Conservation (phyloP, 2,888 invertebrate genomes). For the Auanema sp. region DNA sequence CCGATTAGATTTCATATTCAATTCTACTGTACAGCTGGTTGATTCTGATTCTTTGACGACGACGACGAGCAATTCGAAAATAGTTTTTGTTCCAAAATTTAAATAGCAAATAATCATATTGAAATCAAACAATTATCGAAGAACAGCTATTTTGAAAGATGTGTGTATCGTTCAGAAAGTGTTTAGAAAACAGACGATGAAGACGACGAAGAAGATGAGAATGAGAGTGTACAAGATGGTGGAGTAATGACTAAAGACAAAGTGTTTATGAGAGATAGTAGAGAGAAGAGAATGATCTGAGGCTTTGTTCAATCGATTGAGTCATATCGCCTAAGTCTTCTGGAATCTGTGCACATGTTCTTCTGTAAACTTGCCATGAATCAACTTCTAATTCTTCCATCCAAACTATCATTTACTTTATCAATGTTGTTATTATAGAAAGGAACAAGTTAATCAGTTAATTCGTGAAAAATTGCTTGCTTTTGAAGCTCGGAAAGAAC, state of each 20-base stretch:
- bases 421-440: slow-evolving; percentile 25
- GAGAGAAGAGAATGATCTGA: not conserved
- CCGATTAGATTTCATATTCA: slow-evolving; percentile 3
- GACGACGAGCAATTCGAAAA: not conserved
- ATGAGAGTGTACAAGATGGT: too few relatives aligned
- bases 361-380: too few relatives aligned
- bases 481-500: slow-evolving; percentile 47
- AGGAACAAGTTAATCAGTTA: slow-evolving; percentile 41
- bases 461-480: slow-evolving; percentile 53
- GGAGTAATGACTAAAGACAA: too few relatives aligned
- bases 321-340: too few relatives aligned
- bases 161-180: too few relatives aligned
- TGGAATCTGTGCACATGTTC: too few relatives aligned
- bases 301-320: too few relatives aligned
- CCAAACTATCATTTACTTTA: not conserved
- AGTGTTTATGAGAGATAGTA: not conserved
- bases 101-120: slow-evolving; percentile 1
- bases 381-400: not conserved
- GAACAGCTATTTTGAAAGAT: too few relatives aligned
- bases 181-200: too few relatives aligned
- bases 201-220: too few relatives aligned
- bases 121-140: not conserved
- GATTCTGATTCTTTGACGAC: not conserved
- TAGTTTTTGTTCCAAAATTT: not conserved
- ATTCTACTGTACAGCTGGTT: not conserved